Conservation (phyloP, 2,113 vertebrate genomes). For the Geothlypis trichas region DNA sequence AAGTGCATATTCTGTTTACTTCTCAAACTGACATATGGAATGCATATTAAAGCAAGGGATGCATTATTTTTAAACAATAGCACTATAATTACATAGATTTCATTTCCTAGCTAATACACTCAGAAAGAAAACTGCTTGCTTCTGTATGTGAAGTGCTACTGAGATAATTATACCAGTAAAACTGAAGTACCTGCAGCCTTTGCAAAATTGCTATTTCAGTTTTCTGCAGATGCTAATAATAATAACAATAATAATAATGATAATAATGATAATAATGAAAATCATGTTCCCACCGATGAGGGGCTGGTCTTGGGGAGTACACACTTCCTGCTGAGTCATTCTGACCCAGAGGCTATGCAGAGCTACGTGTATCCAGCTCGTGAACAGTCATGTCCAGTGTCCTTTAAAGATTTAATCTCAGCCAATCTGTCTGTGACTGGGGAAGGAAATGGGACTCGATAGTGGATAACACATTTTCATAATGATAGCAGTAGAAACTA, state of each 20-base stretch:
- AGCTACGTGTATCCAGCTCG: accelerated
- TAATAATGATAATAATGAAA: too few species aligned
- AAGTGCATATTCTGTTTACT: neutral
- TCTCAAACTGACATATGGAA: neutral
- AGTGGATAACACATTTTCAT: neutral
- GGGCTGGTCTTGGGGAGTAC: neutral
- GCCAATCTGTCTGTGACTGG: neutral
- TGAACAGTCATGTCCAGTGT: neutral
- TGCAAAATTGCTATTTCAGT: neutral
- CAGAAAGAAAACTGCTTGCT: neutral
- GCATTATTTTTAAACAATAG: neutral
- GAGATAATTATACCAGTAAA: neutral
- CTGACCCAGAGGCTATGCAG: neutral
- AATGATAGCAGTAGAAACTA: neutral
- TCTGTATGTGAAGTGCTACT: neutral
- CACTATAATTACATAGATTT: neutral
- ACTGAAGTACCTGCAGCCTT: neutral
- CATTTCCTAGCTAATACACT: neutral
- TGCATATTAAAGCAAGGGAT: neutral
- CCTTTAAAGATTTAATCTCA: neutral
- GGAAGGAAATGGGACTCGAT: neutral
- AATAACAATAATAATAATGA: neutral
- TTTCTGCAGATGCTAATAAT: neutral
- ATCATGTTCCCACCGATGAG: accelerated
- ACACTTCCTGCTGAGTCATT: neutral